Conservation (phyloP, 2,888 invertebrate genomes). For the Calephelis perditalis region DNA sequence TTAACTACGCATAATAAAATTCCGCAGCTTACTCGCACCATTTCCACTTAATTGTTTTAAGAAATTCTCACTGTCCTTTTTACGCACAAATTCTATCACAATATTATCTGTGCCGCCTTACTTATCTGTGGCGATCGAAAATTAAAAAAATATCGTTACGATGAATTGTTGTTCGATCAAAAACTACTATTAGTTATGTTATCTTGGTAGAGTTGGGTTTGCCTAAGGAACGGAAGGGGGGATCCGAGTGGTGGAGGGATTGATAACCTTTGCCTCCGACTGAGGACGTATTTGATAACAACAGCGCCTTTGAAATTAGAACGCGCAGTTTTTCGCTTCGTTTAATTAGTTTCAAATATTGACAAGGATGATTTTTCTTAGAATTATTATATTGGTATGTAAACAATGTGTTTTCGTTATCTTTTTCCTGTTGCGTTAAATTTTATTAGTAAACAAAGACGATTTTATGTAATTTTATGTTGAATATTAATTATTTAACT, state of each 20-base stretch:
- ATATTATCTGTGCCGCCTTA: conserved; percentile 14
- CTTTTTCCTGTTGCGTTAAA: no score
- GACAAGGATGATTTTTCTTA: not conserved
- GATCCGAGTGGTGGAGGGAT: conserved; percentile 43
- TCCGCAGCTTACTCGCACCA: conserved; percentile 54
- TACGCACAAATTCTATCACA: conserved; percentile 21
- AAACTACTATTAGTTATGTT: conserved; percentile 42
- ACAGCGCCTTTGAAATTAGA: conserved; percentile 64
- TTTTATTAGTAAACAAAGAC: no score
- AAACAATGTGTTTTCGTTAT: no score
- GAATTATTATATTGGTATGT: no score
- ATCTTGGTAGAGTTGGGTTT: conserved; percentile 37
- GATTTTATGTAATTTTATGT: no score
- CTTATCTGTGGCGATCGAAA: conserved; percentile 7
- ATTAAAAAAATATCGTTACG: conserved; percentile 7
- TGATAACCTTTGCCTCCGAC: conserved; percentile 64
- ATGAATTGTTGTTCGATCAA: conserved; percentile 29
- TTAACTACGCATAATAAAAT: conserved; percentile 57
- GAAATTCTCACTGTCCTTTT: conserved; percentile 23
- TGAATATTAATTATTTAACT: no score
- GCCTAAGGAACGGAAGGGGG: conserved; percentile 45
- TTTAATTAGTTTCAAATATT: conserved; percentile 21
- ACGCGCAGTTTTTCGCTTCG: conserved; percentile 52
- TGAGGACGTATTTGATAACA: conserved; percentile 58
- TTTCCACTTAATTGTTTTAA: conserved; percentile 61